Evolutionary conservation across 2,797 vertebrate species (phyloP).

Genomic region (Fundulus diaphanus): DNA sequence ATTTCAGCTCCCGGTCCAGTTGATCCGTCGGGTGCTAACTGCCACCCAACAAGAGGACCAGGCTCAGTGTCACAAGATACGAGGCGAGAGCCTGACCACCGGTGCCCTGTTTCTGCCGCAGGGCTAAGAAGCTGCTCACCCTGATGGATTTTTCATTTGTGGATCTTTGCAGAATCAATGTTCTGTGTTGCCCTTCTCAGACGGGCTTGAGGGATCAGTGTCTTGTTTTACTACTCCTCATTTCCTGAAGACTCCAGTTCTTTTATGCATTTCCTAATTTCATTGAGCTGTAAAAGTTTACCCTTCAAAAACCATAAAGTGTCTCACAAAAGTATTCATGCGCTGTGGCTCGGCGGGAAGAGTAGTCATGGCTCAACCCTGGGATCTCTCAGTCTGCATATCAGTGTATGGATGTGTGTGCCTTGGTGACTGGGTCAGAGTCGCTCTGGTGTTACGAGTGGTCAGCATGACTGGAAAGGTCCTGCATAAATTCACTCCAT

Average conservation of each 20-base stretch:
- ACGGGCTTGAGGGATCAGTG: constrained; percentile 77
- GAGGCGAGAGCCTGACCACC: constrained; percentile 66
- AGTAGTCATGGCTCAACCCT: no score
- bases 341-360: no score
- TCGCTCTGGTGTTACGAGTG: no score
- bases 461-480: no score
- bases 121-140: constrained; percentile 70
- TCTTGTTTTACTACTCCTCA: constrained; percentile 61
- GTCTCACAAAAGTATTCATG: not conserved
- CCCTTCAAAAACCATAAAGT: not conserved
- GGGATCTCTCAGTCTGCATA: no score
- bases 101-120: constrained; percentile 69
- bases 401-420: no score
- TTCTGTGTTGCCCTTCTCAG: constrained; percentile 77
- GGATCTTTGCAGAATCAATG: constrained; percentile 83
- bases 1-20: constrained; percentile 53
- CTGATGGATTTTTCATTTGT: constrained; percentile 86
- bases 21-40: constrained; percentile 39
- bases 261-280: constrained; percentile 61
- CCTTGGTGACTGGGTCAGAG: no score
- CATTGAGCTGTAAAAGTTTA: constrained; percentile 31
- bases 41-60: constrained; percentile 46
- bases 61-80: constrained; percentile 52
- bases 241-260: constrained; percentile 28
- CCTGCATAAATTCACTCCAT: no score